Evolutionary conservation across 2,797 vertebrate genomes (phyloP).

Genomic region (Protonibea diacanthus): DNA sequence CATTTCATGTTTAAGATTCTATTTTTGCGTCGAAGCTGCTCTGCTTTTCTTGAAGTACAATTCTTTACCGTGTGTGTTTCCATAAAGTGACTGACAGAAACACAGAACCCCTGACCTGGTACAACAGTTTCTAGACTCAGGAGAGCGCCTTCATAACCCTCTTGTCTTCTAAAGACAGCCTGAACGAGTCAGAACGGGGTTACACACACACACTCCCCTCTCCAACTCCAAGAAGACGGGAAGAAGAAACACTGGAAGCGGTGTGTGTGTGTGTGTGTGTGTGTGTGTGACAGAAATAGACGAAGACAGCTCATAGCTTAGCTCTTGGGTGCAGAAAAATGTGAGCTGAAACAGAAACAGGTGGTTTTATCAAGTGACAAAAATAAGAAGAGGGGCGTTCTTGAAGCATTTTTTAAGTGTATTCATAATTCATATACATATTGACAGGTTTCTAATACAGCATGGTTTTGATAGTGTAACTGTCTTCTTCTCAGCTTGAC

Average conservation of each 20-base stretch:
- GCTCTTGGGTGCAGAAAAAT: no score
- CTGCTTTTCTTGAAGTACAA: background rate
- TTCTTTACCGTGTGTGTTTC: background rate
- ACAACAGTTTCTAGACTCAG: background rate
- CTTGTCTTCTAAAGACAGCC: background rate
- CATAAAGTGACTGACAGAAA: constrained; percentile 7
- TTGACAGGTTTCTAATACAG: constrained; percentile 88
- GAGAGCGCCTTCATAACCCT: background rate
- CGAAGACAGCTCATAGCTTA: background rate
- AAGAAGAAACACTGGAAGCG: background rate
- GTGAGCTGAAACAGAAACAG: background rate
- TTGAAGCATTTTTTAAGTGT: constrained; percentile 85
- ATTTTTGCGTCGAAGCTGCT: background rate
- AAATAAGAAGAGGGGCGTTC: constrained; percentile 64
- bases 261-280: background rate
- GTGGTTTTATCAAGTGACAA: constrained; percentile 7
- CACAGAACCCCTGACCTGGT: constrained; percentile 18
- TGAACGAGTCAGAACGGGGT: constrained; percentile 14
- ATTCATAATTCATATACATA: constrained; percentile 91
- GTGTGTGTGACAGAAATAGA: constrained; percentile 18
- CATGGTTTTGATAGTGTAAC: constrained; percentile 86
- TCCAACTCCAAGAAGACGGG: constrained; percentile 1
- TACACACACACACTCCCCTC: background rate
- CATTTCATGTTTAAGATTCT: background rate
- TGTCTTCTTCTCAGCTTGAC: constrained; percentile 75